These are phyloP conservation scores for Pomacea maculata DNA, from an alignment of 1,140 invertebrate genomes.

Conservation along the genomic window DNA sequence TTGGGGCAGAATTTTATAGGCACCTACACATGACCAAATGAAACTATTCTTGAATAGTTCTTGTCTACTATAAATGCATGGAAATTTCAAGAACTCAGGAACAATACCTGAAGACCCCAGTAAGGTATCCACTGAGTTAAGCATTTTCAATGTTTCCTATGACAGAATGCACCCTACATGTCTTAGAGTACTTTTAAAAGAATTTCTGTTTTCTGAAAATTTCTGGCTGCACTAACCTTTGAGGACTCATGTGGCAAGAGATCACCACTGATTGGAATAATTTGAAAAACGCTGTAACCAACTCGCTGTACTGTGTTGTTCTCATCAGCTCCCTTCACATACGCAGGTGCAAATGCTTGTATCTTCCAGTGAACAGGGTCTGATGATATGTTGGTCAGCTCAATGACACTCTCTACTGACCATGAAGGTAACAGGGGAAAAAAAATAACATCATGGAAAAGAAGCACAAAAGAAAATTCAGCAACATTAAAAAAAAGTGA, in stretches of 20 bases:
- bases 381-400: slow-evolving; percentile 25
- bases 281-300: slow-evolving; percentile 9
- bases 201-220: background rate
- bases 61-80: no score
- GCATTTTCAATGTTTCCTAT: no score
- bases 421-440: no score
- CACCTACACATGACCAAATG: background rate
- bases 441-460: background rate
- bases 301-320: slow-evolving; percentile 20
- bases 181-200: no score
- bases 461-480: background rate
- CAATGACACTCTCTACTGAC: slow-evolving; percentile 19
- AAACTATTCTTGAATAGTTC: background rate
- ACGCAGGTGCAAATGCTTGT: slow-evolving; percentile 23
- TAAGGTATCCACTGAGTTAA: no score
- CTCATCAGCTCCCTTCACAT: slow-evolving; percentile 20
- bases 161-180: no score
- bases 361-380: slow-evolving; percentile 21
- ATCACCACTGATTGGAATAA: slow-evolving; percentile 11
- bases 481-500: background rate
- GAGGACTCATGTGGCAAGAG: slow-evolving; percentile 11
- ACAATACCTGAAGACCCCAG: no score
- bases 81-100: no score
- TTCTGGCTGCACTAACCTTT: slow-evolving; percentile 8
- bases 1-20: slow-evolving; percentile 17